Evolutionary conservation across 2,113 vertebrate species (phyloP).

Genomic region (Engystomops pustulosus): DNA sequence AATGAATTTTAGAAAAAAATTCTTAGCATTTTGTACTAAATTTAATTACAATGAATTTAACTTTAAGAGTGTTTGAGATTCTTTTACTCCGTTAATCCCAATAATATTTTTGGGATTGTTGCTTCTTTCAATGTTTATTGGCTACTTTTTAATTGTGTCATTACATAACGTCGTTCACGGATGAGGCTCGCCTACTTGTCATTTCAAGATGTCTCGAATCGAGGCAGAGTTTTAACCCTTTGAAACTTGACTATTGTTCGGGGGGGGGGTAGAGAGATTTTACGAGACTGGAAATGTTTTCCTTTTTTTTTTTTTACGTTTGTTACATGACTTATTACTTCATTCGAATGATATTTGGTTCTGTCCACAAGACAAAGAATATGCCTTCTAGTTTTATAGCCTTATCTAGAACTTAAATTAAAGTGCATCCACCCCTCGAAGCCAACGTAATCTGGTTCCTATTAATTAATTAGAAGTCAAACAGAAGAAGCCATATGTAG

Average conservation of each 20-base stretch:
- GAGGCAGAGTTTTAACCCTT: neutral
- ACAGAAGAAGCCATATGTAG: slow-evolving; percentile 68
- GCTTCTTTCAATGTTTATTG: no score
- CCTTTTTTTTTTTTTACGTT: no score
- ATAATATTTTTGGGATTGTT: neutral
- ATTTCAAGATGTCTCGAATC: neutral
- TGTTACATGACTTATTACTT: neutral
- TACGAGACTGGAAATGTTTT: neutral
- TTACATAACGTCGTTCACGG: no score
- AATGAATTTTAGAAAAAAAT: no score
- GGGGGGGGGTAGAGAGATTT: neutral
- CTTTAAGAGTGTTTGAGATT: no score
- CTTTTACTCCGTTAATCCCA: no score
- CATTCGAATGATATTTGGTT: neutral
- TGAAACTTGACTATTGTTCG: neutral
- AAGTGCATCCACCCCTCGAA: slow-evolving; percentile 78
- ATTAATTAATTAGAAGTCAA: slow-evolving; percentile 82
- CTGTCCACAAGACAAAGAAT: neutral
- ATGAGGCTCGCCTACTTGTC: no score
- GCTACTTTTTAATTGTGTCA: no score
- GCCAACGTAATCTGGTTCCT: slow-evolving; percentile 82
- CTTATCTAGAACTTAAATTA: slow-evolving; percentile 77
- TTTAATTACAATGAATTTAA: no score
- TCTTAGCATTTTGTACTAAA: no score
- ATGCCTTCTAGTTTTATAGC: slow-evolving; percentile 63